phyloP scores from a whole-genome alignment of 1,140 invertebrate species.

The Trachelipus rathkii region DNA sequence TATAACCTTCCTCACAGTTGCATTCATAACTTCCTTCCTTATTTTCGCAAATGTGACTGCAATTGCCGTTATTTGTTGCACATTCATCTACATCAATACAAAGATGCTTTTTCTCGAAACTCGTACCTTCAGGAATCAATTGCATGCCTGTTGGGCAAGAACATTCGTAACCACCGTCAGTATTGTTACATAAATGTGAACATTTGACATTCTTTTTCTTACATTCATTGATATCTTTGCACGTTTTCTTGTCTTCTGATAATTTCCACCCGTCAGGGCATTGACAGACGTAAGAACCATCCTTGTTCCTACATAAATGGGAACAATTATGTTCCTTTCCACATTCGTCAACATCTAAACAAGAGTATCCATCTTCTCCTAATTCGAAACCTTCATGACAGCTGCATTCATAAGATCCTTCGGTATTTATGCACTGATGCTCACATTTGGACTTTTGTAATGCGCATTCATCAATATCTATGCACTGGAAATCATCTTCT shows the following conservation, averaged over 20 bases:
- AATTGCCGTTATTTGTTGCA: constrained; percentile 51
- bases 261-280: constrained; percentile 63
- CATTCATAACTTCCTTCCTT: constrained; percentile 75
- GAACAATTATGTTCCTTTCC: constrained; percentile 46
- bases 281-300: constrained; percentile 71
- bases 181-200: constrained; percentile 48
- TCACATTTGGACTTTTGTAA: constrained; percentile 51
- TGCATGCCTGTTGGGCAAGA: constrained; percentile 46
- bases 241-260: constrained; percentile 49
- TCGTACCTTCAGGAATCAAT: constrained; percentile 49
- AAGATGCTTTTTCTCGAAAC: constrained; percentile 41
- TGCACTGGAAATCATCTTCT: constrained; percentile 56
- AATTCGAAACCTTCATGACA: constrained; percentile 57
- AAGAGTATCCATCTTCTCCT: constrained; percentile 56
- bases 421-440: constrained; percentile 50
- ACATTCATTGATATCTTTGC: constrained; percentile 49
- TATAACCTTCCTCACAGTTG: constrained; percentile 69
- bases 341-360: constrained; percentile 54
- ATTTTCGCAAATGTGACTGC: constrained; percentile 62
- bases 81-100: constrained; percentile 56
- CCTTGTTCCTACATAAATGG: constrained; percentile 65
- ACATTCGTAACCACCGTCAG: constrained; percentile 41
- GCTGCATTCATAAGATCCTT: constrained; percentile 47
- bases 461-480: constrained; percentile 56
- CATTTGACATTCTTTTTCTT: constrained; percentile 46